Conservation (phyloP, 2,113 vertebrate species). For the Columba livia region DNA sequence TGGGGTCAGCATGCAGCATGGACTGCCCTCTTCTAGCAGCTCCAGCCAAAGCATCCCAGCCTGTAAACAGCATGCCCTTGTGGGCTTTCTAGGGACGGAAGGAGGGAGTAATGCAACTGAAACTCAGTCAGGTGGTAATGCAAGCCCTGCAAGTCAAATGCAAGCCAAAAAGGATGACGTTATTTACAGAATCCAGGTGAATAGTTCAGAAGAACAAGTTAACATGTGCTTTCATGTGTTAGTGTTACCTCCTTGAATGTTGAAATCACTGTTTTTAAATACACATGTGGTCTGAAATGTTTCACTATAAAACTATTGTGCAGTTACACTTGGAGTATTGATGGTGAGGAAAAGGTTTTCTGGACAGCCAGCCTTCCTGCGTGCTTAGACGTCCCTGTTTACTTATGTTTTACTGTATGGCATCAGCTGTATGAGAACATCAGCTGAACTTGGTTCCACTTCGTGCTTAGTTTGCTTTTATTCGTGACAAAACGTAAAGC, state of each 20-base stretch:
- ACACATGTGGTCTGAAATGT: not conserved
- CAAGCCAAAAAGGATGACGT: constrained; percentile 91
- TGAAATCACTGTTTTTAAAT: not conserved
- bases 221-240: not conserved
- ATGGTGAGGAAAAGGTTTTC: not conserved
- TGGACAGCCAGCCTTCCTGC: not conserved
- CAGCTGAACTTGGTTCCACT: not conserved
- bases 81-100: constrained; percentile 91
- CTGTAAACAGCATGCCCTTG: constrained; percentile 93
- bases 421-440: not conserved
- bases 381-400: not conserved
- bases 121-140: constrained; percentile 77
- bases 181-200: constrained; percentile 96
- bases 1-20: constrained; percentile 72
- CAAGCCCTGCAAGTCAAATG: constrained; percentile 82
- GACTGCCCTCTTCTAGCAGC: constrained; percentile 88
- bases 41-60: constrained; percentile 97
- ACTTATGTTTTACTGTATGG: not conserved
- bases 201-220: constrained; percentile 45
- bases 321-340: not conserved
- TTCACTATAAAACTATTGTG: not conserved
- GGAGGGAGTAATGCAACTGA: constrained; percentile 75
- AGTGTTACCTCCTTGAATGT: not conserved
- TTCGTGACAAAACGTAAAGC: not conserved
- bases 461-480: not conserved